These are phyloP conservation scores for Apoderus coryli DNA, from an alignment of 2,888 invertebrate genomes.

Conservation along the genomic window DNA sequence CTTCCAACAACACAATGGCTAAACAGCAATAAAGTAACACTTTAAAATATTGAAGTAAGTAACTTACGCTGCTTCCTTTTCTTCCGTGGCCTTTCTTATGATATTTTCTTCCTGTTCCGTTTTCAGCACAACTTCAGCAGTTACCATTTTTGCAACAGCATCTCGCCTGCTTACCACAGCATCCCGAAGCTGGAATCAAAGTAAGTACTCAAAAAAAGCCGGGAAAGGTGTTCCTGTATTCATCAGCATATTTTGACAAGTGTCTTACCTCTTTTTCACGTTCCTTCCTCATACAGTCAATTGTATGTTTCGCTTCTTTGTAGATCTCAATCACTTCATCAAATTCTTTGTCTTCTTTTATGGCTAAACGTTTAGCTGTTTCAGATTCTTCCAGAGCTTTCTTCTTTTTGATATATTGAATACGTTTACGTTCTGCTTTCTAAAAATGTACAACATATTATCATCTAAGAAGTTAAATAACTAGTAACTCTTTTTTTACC, in stretches of 20 bases:
- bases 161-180: constrained; percentile 16
- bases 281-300: constrained; percentile 31
- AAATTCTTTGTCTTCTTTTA: constrained; percentile 33
- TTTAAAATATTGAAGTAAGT: constrained; percentile 10
- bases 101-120: constrained; percentile 25
- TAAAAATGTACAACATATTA: neutral
- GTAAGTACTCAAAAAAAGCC: no score
- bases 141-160: constrained; percentile 18
- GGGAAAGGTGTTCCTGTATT: no score
- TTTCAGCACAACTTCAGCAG: constrained; percentile 18
- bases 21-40: no score
- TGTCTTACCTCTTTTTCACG: constrained; percentile 30
- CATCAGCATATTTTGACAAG: no score
- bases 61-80: constrained; percentile 32
- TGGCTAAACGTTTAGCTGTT: constrained; percentile 24
- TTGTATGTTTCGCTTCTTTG: constrained; percentile 31
- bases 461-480: no score
- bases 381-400: constrained; percentile 24
- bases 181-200: constrained; percentile 19
- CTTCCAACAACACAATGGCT: no score
- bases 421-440: no score
- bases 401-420: no score
- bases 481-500: constrained; percentile 10
- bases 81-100: constrained; percentile 35
- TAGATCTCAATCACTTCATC: constrained; percentile 34